Conservation (phyloP, 2,888 invertebrate genomes). For the Dromius quadrimaculatus region DNA sequence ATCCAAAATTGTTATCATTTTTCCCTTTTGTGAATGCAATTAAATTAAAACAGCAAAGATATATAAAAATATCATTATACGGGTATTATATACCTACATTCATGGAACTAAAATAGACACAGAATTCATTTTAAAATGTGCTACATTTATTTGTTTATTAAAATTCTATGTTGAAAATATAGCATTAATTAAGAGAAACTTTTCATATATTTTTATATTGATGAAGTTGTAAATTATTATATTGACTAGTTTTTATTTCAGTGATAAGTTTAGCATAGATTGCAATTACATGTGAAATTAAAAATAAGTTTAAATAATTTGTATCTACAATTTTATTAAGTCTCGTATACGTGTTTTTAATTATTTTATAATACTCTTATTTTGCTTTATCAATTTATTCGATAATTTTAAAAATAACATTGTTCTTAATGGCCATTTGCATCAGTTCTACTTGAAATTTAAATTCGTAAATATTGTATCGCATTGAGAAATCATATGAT, state of each 20-base stretch:
- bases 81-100: conserved; percentile 6
- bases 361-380: not conserved
- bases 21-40: too few relatives aligned
- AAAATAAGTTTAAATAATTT: not conserved
- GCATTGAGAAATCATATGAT: too few relatives aligned
- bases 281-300: not conserved
- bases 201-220: conserved; percentile 32
- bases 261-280: not conserved
- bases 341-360: conserved; percentile 9
- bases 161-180: too few relatives aligned
- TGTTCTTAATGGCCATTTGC: too few relatives aligned
- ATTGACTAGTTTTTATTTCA: conserved; percentile 1
- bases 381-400: conserved; percentile 16
- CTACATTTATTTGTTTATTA: too few relatives aligned
- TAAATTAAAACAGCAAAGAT: too few relatives aligned
- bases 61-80: too few relatives aligned
- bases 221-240: conserved; percentile 21
- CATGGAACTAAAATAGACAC: not conserved
- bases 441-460: too few relatives aligned
- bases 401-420: not conserved
- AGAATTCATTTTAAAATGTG: not conserved
- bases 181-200: too few relatives aligned
- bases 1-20: too few relatives aligned
- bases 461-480: too few relatives aligned
- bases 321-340: conserved; percentile 2